Base-by-base conservation (phyloP, 2,113 vertebrate genomes). In the Pseudorasbora parva region DNA sequence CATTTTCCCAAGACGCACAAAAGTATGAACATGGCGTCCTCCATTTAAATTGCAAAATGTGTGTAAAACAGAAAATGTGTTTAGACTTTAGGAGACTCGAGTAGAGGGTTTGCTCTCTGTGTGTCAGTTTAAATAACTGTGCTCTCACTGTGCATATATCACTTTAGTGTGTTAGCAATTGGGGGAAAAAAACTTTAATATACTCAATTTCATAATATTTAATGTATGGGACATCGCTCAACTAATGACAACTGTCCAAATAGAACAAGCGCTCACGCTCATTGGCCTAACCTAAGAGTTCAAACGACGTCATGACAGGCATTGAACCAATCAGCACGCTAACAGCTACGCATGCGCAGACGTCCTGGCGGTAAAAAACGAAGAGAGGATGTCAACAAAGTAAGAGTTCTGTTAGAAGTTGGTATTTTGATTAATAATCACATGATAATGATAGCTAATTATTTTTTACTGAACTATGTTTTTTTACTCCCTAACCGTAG, bases 311-410 rank as follows among this genome's bases (percentile, higher is more conserved):
- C 17, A 68, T 37, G 5, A 14, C 2, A 45, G 0, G 11, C 11
- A 12, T 19, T 8, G 27, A 56, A 56, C 73, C 73, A 76, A 37
- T 76, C 73, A 54, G 15, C 17, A 68, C 5, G 15, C 45, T 25
- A 5, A 74, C 1, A 51, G 5, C 33, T 15, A 19, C 47, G 47
- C 72, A 75, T 30, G 72, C 49, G 74, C 74, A 57, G 19, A 8
- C 0, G 72, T 57, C 30, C 19, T 76, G 74, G 74, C 74, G 74
- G 51, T 23, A 77, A 57, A n/a, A 76, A 57, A 15, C 30, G 51
- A 57, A 57, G 3, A 9, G 72, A 5, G 27, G 5, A 51, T 12
- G 73, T 76, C 74, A 76, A 57, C 51, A 77, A 76, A 11, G 19
- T 37, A n/a, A n/a, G 0, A n/a, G 10, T 12, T 49, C 17, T 2